Conservation (phyloP, 2,113 vertebrate species). For the Ochotona curzoniae region DNA sequence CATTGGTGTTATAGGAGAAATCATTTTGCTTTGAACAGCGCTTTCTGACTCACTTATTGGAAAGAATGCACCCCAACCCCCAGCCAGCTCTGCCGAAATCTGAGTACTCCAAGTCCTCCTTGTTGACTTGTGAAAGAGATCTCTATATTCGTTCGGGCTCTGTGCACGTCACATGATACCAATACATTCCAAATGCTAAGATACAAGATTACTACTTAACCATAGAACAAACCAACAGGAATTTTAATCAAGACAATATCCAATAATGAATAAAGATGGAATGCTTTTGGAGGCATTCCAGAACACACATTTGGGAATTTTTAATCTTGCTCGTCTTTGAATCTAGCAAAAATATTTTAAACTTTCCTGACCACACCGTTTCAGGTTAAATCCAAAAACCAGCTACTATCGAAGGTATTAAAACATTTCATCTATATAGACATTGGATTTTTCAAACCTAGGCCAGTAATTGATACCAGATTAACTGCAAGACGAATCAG, state of each 20-base stretch:
- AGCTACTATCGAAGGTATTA: conserved; percentile 89
- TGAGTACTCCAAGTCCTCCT: conserved; percentile 82
- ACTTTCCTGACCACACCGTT: conserved; percentile 84
- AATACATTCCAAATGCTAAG: conserved; percentile 87
- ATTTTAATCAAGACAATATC: conserved; percentile 93
- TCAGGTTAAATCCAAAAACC: conserved; percentile 90
- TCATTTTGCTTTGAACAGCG: conserved; percentile 72
- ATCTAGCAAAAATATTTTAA: conserved; percentile 86
- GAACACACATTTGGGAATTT: conserved; percentile 89
- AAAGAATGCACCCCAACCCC: conserved; percentile 62
- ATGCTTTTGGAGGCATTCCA: conserved; percentile 87
- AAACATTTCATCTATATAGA: conserved; percentile 91
- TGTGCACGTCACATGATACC: conserved; percentile 86
- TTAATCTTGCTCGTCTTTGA: conserved; percentile 89
- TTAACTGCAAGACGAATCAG: conserved; percentile 82
- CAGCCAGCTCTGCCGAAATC: conserved; percentile 85
- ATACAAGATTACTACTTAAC: conserved; percentile 88
- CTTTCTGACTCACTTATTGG: conserved; percentile 78
- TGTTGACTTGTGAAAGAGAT: conserved; percentile 89
- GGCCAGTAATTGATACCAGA: conserved; percentile 89
- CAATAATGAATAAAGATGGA: conserved; percentile 91
- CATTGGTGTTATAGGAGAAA: conserved; percentile 65
- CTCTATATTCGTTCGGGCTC: conserved; percentile 87
- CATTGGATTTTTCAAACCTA: conserved; percentile 90
- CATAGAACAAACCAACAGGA: conserved; percentile 91